phyloP scores from a whole-genome alignment of 1,140 invertebrate genomes.

The Calliphora vicina region DNA sequence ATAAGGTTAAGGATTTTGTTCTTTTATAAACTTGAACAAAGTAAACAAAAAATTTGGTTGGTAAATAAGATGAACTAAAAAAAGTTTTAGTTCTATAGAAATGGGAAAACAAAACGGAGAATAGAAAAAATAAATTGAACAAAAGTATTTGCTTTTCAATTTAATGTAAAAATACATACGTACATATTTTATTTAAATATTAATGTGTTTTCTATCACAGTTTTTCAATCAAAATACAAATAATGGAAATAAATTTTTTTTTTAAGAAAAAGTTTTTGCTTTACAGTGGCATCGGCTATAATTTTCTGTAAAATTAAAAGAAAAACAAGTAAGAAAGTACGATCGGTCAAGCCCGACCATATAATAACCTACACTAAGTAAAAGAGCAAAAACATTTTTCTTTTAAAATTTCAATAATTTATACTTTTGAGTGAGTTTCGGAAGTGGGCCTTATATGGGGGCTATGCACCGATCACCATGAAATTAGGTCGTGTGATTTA shows the following conservation, averaged over 20 bases:
- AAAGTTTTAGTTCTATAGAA: neutral
- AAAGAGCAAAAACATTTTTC: no score
- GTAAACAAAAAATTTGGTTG: neutral
- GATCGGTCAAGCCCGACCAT: no score
- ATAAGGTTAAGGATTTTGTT: neutral
- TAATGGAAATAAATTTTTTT: neutral
- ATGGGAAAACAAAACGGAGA: neutral
- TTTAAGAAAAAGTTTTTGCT: neutral
- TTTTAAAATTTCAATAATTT: no score
- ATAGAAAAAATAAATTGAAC: neutral
- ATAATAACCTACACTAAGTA: no score
- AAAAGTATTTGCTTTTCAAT: neutral
- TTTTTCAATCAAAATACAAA: neutral
- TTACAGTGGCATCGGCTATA: no score
- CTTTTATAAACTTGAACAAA: neutral
- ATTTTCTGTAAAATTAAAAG: no score
- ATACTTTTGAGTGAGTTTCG: no score
- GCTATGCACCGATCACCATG: no score
- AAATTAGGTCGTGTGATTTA: no score
- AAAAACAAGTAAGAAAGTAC: no score
- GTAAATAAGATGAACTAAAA: neutral
- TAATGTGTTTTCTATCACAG: neutral
- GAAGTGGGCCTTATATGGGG: no score
- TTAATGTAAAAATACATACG: neutral
- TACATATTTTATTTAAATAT: neutral